These are phyloP conservation scores for Dasypolia templi DNA, from an alignment of 2,888 invertebrate genomes.

Conservation along the genomic window DNA sequence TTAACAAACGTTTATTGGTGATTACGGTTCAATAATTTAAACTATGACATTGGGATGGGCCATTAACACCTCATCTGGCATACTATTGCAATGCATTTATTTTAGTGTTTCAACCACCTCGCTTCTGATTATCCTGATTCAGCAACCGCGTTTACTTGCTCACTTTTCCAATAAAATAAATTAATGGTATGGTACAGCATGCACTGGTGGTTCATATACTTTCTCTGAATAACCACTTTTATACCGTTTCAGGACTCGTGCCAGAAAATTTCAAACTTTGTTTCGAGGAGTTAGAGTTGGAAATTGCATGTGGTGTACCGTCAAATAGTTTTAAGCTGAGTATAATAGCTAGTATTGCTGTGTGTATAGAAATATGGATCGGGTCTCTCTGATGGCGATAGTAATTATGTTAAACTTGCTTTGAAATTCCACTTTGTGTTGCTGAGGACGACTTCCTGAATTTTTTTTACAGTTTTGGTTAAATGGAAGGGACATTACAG, in stretches of 20 bases:
- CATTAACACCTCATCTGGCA: neutral
- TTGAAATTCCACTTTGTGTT: conserved; percentile 28
- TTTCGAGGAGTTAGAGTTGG: conserved; percentile 7
- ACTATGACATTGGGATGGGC: neutral
- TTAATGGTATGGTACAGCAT: conserved; percentile 26
- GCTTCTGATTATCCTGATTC: neutral
- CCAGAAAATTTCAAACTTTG: conserved; percentile 51
- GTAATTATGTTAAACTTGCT: conserved; percentile 33
- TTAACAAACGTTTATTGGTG: neutral
- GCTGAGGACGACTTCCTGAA: neutral
- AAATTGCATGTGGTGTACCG: conserved; percentile 18
- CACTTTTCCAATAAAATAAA: conserved; percentile 48
- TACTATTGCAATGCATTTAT: neutral
- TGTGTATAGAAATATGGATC: conserved; percentile 52
- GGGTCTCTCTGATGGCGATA: conserved; percentile 38
- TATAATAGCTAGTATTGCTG: conserved; percentile 58
- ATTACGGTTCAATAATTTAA: neutral
- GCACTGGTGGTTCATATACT: conserved; percentile 47
- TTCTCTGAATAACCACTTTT: conserved; percentile 66
- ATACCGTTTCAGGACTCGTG: conserved; percentile 38
- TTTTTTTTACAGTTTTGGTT: conserved; percentile 12
- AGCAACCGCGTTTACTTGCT: conserved; percentile 13
- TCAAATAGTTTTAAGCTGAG: conserved; percentile 59
- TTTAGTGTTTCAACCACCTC: neutral
- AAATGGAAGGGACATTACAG: neutral